Percentiles rank a stretch among this genome's conserved stretches.
Evolutionary conservation across 2,797 vertebrate species (phyloP).

Genomic region (Danio albolineatus): DNA sequence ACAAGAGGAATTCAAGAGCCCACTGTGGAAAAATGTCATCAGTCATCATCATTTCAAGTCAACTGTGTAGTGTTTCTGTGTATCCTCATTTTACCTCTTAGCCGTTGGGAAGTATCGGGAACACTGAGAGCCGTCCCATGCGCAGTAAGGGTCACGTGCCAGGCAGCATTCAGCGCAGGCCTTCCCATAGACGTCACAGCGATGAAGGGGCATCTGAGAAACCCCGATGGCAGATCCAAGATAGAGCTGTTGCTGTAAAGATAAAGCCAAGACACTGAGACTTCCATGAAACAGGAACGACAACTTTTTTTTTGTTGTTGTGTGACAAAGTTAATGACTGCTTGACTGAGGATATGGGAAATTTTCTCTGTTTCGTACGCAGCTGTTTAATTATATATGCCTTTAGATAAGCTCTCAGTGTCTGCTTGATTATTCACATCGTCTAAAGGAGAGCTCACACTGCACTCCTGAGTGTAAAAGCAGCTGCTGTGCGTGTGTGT

Average conservation of each 20-base stretch:
- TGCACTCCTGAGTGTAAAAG: conserved; percentile 37
- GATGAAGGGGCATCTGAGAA: conserved; percentile 94
- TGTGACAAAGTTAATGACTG: neutral
- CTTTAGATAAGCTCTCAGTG: conserved; percentile 47
- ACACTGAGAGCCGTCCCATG: conserved; percentile 96
- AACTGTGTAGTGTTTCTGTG: conserved; percentile 12
- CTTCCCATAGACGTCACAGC: conserved; percentile 95
- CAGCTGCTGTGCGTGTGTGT: conserved; percentile 18
- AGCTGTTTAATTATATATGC: conserved; percentile 51
- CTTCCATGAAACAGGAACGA: neutral
- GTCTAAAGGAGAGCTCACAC: conserved; percentile 20
- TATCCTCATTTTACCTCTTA: conserved; percentile 83
- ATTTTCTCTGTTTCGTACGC: conserved; percentile 1
- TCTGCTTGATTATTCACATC: conserved; percentile 55
- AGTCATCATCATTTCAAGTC: conserved; percentile 2
- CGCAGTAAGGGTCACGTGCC: conserved; percentile 96
- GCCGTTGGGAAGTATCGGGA: conserved; percentile 98
- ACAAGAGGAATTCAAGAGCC: neutral
- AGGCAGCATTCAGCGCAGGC: conserved; percentile 98
- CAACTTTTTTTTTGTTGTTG: neutral
- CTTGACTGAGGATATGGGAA: conserved; percentile 20
- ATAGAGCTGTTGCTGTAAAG: conserved; percentile 94
- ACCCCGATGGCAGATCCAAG: conserved; percentile 90
- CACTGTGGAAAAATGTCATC: neutral
- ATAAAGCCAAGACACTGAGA: conserved; percentile 45